Evolutionary conservation across 1,140 invertebrate species (phyloP).

Genomic region (Drosophila repletoides): DNA sequence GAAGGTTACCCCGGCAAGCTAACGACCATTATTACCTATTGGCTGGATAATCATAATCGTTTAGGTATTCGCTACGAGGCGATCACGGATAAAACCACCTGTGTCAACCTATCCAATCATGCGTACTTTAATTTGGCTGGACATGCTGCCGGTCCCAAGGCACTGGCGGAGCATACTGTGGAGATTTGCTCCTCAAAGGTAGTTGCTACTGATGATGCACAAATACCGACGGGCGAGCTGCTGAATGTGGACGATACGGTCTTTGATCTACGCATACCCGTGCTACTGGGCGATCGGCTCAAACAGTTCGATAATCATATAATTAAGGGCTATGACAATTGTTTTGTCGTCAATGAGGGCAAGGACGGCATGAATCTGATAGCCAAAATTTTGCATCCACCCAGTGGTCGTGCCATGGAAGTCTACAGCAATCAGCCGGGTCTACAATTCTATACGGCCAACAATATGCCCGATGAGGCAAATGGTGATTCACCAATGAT

Average conservation of each 20-base stretch:
- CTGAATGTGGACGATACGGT: conserved; percentile 85
- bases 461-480: conserved; percentile 87
- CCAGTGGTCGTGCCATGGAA: conserved; percentile 88
- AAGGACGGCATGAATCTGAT: conserved; percentile 23
- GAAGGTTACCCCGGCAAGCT: conserved; percentile 93
- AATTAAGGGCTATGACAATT: conserved; percentile 89
- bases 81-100: conserved; percentile 89
- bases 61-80: conserved; percentile 89
- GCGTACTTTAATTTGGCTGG: conserved; percentile 97
- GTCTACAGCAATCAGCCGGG: conserved; percentile 93
- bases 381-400: conserved; percentile 86
- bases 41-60: conserved; percentile 88
- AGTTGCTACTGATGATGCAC: conserved; percentile 87
- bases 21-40: conserved; percentile 87
- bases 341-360: conserved; percentile 86
- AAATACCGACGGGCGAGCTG: conserved; percentile 91
- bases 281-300: conserved; percentile 83
- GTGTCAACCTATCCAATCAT: conserved; percentile 96
- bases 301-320: conserved; percentile 62
- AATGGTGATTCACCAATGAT: conserved; percentile 56
- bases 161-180: conserved; percentile 89
- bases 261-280: conserved; percentile 88
- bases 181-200: conserved; percentile 89
- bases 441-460: conserved; percentile 94
- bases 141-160: conserved; percentile 85